Base-by-base conservation (phyloP, 2,797 vertebrate genomes). In the Oreochromis grahami region DNA sequence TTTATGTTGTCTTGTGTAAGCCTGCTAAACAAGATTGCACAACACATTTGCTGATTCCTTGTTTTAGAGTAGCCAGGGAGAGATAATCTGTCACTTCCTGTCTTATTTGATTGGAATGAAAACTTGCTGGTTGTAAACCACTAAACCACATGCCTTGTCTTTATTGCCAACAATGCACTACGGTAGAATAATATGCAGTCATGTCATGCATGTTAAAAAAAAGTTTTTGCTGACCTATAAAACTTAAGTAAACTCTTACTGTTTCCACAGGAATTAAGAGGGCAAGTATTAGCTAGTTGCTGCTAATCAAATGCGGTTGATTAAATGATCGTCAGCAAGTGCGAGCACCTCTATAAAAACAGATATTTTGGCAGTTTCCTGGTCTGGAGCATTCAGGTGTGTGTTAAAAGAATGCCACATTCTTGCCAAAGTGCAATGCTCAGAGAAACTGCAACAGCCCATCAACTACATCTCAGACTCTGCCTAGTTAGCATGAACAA, bases 101-200 rank as follows among this genome's bases (percentile, higher is more conserved):
- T 68, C 9, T 17, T 79, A 8, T 79, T 76, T 53, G 19, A 26
- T 80, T 80, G 86, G 68, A 87, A 83, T 84, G 80, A 76, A 68
- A 80, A 32, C 70, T 24, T 24, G 24, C 24, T 19, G 56, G 72
- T 85, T 84, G 17, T 68, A 79, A 53, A 21, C 19, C 38, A 32
- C 3, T 32, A 2, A 56, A 51, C 4, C 56, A 36, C 12, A 32
- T 29, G 12, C 77, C 43, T 82, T 70, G 26, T 74, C 58, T 79
- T 41, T 63, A 52, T 14, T 8, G 2, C 6, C 43, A 53, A 48
- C 56, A 76, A 41, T 77, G 17, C 26, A 50, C 45, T 74, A 50
- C 1, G 1, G 26, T 50, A 50, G 26, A 74, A 74, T 48, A 29
- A 1, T 74, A 29, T 26, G 0, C 24, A 72, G 15, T 0, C 68